Evolutionary conservation across 2,888 invertebrate species (phyloP), one percentile per base, ranked within the genome.

Genomic region (Biston stratarius): DNA sequence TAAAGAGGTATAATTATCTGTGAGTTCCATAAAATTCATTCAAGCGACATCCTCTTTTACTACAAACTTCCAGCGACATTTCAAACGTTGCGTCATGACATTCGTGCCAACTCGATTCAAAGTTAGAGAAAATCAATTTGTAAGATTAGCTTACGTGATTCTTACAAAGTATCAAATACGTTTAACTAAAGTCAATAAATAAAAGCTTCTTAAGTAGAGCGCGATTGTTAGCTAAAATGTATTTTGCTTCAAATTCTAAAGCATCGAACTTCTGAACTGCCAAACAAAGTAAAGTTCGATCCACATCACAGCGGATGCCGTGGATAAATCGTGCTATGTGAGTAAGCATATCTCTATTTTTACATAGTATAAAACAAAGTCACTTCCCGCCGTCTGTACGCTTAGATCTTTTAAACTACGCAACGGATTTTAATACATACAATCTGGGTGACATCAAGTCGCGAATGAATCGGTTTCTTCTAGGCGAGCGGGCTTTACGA

Each of bases 231-330:
- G 53, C 53, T 40, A 53, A 53, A 52, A 40, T n/a, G 51, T 51
- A 51, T 36, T 51, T 51, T 51, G 51, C n/a, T n/a, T n/a, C 51
- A 36, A n/a, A 51, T 36, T 40, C 40, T 14, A 53, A 15, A 53
- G 15, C 40, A 15, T 40, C 11, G 3, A 40, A 2, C 1, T 6
- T 11, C 15, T 14, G 48, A 60, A 48, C 59, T 64, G 64, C n/a
- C 56, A 51, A 60, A 60, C 64, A 64, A 58, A 38, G n/a, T 55
- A 58, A 63, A 53, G 44, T 42, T 51, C 3, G 51, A 51, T 51
- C 36, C 51, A 51, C 12, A 51, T 51, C n/a, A 24, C 34, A 51
- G 12, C 36, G 11, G 24, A 5, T 15, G 8, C 6, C 10, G 33
- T 48, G 47, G 47, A 47, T 15, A 15, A n/a, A n/a, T n/a, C 24